phyloP scores from a whole-genome alignment of 2,888 invertebrate species.

The Macrosoma leucophasiata region DNA sequence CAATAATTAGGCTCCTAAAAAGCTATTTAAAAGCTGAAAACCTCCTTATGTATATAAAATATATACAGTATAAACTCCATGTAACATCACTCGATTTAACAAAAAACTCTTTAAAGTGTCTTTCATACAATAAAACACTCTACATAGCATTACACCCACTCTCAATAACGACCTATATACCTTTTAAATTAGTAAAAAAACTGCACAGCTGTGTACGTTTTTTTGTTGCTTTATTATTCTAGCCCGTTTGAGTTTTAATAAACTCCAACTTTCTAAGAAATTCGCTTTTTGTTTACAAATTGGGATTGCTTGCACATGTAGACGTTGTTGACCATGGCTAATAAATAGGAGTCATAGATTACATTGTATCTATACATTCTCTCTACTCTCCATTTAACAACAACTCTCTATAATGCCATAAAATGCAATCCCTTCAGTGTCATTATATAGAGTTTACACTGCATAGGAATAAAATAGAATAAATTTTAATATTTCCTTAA shows the following conservation, averaged over 20 bases:
- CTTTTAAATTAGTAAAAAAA: too few species aligned
- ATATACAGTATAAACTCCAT: too few species aligned
- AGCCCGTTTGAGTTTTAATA: constrained; percentile 3
- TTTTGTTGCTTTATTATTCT: constrained; percentile 10
- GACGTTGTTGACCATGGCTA: constrained; percentile 1
- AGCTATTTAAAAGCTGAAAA: too few species aligned
- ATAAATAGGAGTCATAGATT: constrained; percentile 1
- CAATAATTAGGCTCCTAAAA: too few species aligned
- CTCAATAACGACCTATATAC: constrained; percentile 14
- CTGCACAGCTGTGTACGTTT: constrained; percentile 7
- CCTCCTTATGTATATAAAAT: too few species aligned
- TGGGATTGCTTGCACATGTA: background rate
- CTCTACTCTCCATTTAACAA: constrained; percentile 1
- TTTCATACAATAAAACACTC: constrained; percentile 12
- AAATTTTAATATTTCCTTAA: too few species aligned
- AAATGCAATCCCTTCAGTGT: too few species aligned
- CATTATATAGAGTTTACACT: constrained; percentile 1
- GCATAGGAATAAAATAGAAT: constrained; percentile 3
- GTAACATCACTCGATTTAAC: constrained; percentile 13
- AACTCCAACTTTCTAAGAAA: constrained; percentile 10
- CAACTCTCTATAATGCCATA: constrained; percentile 2
- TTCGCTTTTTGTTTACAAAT: background rate
- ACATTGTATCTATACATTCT: too few species aligned
- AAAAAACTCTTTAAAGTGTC: constrained; percentile 13
- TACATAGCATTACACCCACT: constrained; percentile 13